Conservation (phyloP, 1,140 invertebrate species). For the Cardiocondyla obscurior region DNA sequence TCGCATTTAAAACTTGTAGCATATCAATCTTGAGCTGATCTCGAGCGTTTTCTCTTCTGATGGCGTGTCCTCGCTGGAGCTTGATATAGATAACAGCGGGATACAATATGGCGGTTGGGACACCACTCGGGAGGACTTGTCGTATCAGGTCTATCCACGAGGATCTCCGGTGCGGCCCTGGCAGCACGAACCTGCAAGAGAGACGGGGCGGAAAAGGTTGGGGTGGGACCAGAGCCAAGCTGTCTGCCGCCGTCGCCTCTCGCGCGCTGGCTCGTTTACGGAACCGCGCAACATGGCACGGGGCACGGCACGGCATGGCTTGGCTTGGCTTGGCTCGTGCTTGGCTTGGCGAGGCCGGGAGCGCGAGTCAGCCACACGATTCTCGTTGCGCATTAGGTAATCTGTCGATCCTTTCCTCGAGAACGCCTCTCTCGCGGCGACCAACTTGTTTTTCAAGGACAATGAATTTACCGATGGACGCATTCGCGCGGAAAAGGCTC, state of each 20-base stretch:
- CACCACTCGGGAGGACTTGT: not conserved
- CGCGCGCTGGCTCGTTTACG: conserved; percentile 74
- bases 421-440: conserved; percentile 15
- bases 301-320: not conserved
- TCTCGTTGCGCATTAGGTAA: conserved; percentile 53
- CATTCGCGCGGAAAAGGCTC: conserved; percentile 55
- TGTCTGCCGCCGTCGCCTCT: conserved; percentile 78
- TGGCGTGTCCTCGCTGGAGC: not conserved
- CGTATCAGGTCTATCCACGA: not conserved
- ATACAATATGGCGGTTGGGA: conserved; percentile 42
- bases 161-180: conserved; percentile 34
- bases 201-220: conserved; percentile 75
- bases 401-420: conserved; percentile 49
- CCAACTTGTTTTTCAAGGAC: conserved; percentile 58
- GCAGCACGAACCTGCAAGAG: conserved; percentile 45
- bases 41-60: too few species aligned
- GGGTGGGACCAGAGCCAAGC: conserved; percentile 81
- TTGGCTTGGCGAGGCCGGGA: conserved; percentile 52
- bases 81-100: conserved; percentile 12
- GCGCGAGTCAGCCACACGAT: not conserved
- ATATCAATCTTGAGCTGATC: not conserved
- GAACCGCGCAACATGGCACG: not conserved
- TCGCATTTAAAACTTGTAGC: too few species aligned
- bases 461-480: conserved; percentile 57
- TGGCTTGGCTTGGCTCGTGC: conserved; percentile 24